These are phyloP conservation scores for Olivierus martensii DNA, from an alignment of 1,140 invertebrate genomes.

Conservation along the genomic window DNA sequence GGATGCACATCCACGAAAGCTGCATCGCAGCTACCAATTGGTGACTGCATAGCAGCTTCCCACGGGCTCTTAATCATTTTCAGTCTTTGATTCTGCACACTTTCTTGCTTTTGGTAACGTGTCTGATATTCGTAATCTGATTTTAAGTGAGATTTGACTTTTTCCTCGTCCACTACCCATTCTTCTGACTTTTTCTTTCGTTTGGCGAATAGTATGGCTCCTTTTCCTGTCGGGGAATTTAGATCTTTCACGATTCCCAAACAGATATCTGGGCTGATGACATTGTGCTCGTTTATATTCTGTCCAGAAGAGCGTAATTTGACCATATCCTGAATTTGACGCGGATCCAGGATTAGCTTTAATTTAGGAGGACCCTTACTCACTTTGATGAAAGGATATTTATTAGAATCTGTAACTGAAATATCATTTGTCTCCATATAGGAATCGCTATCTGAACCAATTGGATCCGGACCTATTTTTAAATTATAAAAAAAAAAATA, in stretches of 20 bases:
- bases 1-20: conserved; percentile 36
- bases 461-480: too few species aligned
- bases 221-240: conserved; percentile 59
- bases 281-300: conserved; percentile 42
- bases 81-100: conserved; percentile 30
- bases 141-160: conserved; percentile 2
- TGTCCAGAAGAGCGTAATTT: conserved; percentile 40
- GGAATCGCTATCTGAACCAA: neutral
- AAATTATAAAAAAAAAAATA: too few species aligned
- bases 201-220: conserved; percentile 74
- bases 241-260: conserved; percentile 58
- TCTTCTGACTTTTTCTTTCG: conserved; percentile 69
- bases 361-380: conserved; percentile 35
- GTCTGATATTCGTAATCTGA: neutral
- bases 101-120: neutral
- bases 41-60: conserved; percentile 52
- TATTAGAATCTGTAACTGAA: neutral
- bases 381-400: conserved; percentile 10
- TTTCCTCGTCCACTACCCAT: conserved; percentile 68
- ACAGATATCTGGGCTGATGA: conserved; percentile 49
- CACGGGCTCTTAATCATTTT: conserved; percentile 52
- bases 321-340: conserved; percentile 52
- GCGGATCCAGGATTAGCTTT: conserved; percentile 63
- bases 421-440: neutral
- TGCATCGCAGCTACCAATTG: conserved; percentile 43